Conservation (phyloP, 2,888 invertebrate species). For the Ditula angustiorana region DNA sequence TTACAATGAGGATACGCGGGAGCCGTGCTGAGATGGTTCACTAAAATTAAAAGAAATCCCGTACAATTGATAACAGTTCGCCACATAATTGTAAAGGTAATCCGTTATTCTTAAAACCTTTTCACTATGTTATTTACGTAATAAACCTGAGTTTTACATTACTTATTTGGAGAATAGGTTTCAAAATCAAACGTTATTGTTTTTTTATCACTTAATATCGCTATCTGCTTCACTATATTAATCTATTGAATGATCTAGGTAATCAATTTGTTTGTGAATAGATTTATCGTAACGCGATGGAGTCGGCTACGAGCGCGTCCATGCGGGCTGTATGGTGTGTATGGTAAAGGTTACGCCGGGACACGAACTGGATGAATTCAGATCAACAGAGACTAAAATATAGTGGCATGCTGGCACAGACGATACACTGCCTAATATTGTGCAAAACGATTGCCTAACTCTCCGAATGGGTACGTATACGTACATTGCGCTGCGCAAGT, state of each 20-base stretch:
- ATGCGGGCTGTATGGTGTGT: slow-evolving; percentile 25
- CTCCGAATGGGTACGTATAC: slow-evolving; percentile 10
- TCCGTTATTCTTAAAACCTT: neutral
- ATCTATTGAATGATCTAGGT: slow-evolving; percentile 25
- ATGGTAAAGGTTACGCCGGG: slow-evolving; percentile 31
- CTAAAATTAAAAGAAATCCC: slow-evolving; percentile 43
- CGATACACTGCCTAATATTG: slow-evolving; percentile 32
- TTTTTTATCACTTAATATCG: slow-evolving; percentile 24
- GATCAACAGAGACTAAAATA: slow-evolving; percentile 36
- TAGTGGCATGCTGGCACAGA: slow-evolving; percentile 26
- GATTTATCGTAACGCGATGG: slow-evolving; percentile 4
- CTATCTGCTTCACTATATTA: slow-evolving; percentile 21
- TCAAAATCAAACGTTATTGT: slow-evolving; percentile 20
- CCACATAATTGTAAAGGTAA: slow-evolving; percentile 15
- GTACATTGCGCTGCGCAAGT: too few species aligned
- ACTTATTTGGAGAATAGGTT: neutral
- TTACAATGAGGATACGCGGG: slow-evolving; percentile 57
- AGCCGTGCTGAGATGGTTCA: slow-evolving; percentile 46
- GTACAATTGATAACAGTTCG: slow-evolving; percentile 36
- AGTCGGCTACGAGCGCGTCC: slow-evolving; percentile 22
- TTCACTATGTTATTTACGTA: neutral
- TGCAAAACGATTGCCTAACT: slow-evolving; percentile 37
- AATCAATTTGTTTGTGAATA: slow-evolving; percentile 30
- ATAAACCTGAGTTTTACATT: slow-evolving; percentile 6
- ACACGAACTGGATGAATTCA: slow-evolving; percentile 32